phyloP scores from a whole-genome alignment of 2,113 vertebrate genomes.

The Corythornis madagascariensis region DNA sequence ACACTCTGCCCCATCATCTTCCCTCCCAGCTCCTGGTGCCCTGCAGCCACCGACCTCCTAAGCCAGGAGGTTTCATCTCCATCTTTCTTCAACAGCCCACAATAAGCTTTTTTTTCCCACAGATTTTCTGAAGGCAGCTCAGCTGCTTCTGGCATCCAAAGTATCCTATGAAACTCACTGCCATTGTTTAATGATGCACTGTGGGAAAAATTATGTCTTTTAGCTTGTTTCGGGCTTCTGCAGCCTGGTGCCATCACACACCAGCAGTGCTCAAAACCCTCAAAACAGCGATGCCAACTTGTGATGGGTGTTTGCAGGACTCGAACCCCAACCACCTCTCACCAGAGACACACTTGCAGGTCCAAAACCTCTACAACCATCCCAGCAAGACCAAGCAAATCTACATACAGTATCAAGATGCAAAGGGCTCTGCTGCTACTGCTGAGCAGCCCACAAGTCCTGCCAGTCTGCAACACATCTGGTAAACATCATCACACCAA shows the following conservation, averaged over 20 bases:
- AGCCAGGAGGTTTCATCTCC: neutral
- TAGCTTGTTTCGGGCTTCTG: neutral
- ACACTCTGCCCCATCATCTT: fast-evolving
- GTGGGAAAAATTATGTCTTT: fast-evolving
- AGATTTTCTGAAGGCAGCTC: neutral
- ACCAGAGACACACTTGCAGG: neutral
- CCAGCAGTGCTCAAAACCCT: neutral
- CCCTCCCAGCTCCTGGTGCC: neutral
- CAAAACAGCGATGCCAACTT: fast-evolving
- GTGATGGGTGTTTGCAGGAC: neutral
- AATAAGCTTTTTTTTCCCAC: fast-evolving
- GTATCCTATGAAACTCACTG: neutral
- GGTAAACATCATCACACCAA: neutral
- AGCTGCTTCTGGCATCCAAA: neutral
- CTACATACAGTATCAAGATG: neutral
- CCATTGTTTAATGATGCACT: neutral
- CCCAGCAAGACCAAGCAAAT: neutral
- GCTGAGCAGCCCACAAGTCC: neutral
- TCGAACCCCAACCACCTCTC: neutral
- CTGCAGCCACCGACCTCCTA: neutral
- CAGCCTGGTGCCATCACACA: neutral
- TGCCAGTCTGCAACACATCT: neutral
- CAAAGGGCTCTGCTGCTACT: neutral
- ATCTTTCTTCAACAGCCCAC: neutral
- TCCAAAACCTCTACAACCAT: neutral